Evolutionary conservation across 2,113 vertebrate genomes (phyloP).

Genomic region (Triplophysa dalaica): DNA sequence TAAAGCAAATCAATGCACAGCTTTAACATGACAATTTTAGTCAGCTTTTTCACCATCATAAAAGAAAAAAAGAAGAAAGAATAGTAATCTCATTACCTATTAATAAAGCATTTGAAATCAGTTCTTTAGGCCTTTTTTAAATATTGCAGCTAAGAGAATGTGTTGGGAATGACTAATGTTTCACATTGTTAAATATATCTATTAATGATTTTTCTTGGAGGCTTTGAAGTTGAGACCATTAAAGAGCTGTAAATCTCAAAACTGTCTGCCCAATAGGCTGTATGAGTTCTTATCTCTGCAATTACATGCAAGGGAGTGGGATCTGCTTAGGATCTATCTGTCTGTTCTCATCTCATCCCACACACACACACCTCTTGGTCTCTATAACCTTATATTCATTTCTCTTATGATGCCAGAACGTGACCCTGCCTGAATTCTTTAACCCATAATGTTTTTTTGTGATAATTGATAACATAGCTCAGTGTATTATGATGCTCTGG

Average conservation of each 20-base stretch:
- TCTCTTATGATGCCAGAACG: constrained; percentile 62
- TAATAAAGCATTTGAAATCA: constrained; percentile 54
- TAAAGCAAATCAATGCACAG: constrained; percentile 33
- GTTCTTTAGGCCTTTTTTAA: constrained; percentile 42
- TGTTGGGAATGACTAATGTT: constrained; percentile 54
- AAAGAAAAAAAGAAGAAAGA: constrained; percentile 30
- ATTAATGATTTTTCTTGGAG: constrained; percentile 59
- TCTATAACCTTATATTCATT: constrained; percentile 47
- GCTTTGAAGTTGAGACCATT: constrained; percentile 69
- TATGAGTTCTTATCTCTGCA: constrained; percentile 73
- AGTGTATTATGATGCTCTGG: background rate
- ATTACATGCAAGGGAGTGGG: constrained; percentile 67
- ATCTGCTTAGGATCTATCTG: constrained; percentile 69
- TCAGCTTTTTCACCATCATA: constrained; percentile 30
- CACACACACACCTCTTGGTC: constrained; percentile 33
- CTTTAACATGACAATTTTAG: constrained; percentile 48
- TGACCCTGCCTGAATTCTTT: constrained; percentile 57
- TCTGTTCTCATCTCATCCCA: constrained; percentile 58
- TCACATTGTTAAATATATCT: constrained; percentile 57
- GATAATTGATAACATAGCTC: constrained; percentile 41
- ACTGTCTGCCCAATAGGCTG: constrained; percentile 66
- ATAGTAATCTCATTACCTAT: constrained; percentile 32
- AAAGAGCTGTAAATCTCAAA: constrained; percentile 69
- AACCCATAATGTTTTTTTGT: constrained; percentile 47
- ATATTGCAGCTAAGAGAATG: constrained; percentile 36